Base-by-base conservation (phyloP, 2,888 invertebrate genomes). In the Erannis defoliaria region DNA sequence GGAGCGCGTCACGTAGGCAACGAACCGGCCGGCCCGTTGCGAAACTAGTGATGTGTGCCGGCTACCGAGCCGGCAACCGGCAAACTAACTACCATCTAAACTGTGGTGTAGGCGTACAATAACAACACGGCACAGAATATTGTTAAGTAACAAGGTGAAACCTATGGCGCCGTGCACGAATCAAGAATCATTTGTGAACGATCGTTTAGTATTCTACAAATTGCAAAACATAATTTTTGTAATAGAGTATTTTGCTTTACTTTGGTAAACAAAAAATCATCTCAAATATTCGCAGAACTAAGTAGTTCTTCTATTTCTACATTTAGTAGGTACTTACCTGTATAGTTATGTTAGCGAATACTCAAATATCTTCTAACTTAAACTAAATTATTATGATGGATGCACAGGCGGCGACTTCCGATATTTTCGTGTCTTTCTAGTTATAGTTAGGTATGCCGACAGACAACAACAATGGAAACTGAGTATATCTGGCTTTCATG, bases 1-100 rank as follows among this genome's bases (percentile, higher is more conserved):
- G 90, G 88, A 67, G 82, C 76, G 74, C 85, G 92, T 93, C 92
- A 93, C 92, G 93, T 93, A 93, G 91, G 90, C 71, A 60, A 65
- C 62, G 51, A 45, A 40, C 51, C 50, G 38, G 42, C 45, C 55
- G 50, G 66, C 43, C 14, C 12, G 31, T 59, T 59, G 55, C 59
- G 50, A 54, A 54, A 46, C 46, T 43, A 55, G 62, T 46, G 55
- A 54, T 58, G 46, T 50, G 40, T 42, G 43, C 56, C 43, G 42
- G 55, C 40, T 38, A 33, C 50, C 43, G 16, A n/a, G 8, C 43
- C 53, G 51, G 48, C 23, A 40, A 12, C 31, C 40, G 26, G 40
- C 23, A 37, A 38, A 50, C 33, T 10, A 40, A 49, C 50, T 50
- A 38, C 10, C 9, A 38, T 26, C 5, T 16, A 21, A 14, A 10